These are phyloP conservation scores for Aselliscus stoliczkanus DNA, from an alignment of 2,797 vertebrate genomes.

Conservation along the genomic window DNA sequence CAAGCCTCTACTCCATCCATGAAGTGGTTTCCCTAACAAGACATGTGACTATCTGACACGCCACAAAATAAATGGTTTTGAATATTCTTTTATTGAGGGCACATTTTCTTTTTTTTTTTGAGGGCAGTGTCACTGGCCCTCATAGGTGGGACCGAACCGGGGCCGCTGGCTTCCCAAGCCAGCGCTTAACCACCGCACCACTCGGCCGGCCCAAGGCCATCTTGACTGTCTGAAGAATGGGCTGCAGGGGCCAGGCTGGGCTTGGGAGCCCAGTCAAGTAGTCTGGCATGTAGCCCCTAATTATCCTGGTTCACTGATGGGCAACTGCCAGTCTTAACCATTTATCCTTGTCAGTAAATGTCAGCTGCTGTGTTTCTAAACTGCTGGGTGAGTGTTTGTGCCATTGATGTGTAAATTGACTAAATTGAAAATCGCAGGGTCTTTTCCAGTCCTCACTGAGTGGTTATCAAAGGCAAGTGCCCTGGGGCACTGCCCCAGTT, in stretches of 20 bases:
- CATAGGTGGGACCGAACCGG: no score
- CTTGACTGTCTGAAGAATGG: not conserved
- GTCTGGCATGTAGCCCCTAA: fast-evolving
- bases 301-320: fast-evolving
- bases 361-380: fast-evolving
- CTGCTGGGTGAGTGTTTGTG: fast-evolving
- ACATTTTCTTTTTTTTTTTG: no score
- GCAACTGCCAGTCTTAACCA: not conserved
- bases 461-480: not conserved
- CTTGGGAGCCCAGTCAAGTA: not conserved
- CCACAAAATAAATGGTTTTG: no score
- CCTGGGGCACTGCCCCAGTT: not conserved
- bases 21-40: no score
- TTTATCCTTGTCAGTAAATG: fast-evolving
- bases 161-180: no score
- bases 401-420: not conserved
- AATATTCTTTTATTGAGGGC: no score
- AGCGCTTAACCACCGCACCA: no score
- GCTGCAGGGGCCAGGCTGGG: not conserved
- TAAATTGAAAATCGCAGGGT: not conserved
- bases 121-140: no score
- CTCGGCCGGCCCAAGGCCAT: no score
- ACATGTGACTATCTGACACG: no score
- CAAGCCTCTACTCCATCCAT: no score
- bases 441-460: not conserved